Base-by-base conservation (phyloP, 2,797 vertebrate genomes). In the Leptodactylus fallax region DNA sequence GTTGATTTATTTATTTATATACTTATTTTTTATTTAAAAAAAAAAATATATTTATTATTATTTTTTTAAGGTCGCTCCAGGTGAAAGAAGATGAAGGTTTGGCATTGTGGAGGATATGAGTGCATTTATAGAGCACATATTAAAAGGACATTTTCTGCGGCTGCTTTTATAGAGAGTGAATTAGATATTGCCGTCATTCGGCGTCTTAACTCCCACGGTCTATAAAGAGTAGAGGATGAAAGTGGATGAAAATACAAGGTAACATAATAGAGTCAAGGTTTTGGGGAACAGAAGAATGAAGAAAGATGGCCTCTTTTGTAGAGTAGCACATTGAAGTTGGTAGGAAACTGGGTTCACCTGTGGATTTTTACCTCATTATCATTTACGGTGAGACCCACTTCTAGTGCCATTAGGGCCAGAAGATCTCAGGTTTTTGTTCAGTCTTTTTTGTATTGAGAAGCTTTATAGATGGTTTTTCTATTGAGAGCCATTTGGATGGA, bases 331-430 rank as follows among this genome's bases (percentile, higher is more conserved):
- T 87, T 87, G 80, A 87, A 77, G 71, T 60, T 23, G 74, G 79
- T 81, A 11, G 85, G 79, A 76, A 61, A 51, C 23, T 12, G 47
- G 80, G 25, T 78, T 78, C 78, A 87, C 79, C 86, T 82, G 80
- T 80, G 23, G 80, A 82, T 87, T 81, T 87, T 81, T 82, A 19
- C 53, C 79, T 87, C 86, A n/a, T 87, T 87, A 87, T 74, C 79
- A 81, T 55, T 85, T 79, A 63, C 65, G 65, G 45, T 67, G 72
- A 65, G 61, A 53, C 13, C 19, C 19, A 8, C 25, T n/a, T 67
- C 67, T n/a, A 16, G 81, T 71, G 36, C 51, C 63, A 13, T 55
- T 55, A 12, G 25, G 27, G 25, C 65, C 19, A 27, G 79, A 81
- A n/a, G 12, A 23, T 23, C 25, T 63, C 36, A 19, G 36, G 21